Base-by-base conservation (phyloP, 2,113 vertebrate species). In the Podilymbus podiceps region DNA sequence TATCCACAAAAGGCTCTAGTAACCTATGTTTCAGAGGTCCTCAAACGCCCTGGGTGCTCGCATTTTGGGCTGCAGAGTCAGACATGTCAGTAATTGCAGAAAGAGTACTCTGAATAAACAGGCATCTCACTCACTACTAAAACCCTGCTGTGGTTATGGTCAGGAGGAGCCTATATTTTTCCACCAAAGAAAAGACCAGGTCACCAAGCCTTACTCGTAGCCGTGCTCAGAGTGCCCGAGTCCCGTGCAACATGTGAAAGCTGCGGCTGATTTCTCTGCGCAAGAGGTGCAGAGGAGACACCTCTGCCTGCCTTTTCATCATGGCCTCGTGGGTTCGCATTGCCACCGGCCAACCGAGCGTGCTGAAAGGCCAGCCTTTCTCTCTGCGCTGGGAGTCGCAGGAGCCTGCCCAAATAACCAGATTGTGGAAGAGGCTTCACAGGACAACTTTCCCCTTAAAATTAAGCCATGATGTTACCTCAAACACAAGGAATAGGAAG, bases 361-460 rank as follows among this genome's bases (percentile, higher is more conserved):
- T 68, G 33, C 27, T 53, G 53, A n/a, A 83, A 46, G 0, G 1
- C 5, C 64, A 69, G 21, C 18, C 27, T 67, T 66, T 33, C 24
- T 59, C 14, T 2, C 0, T 11, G 19, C 0, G 0, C 4, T 42
- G 28, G 16, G 30, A 22, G 19, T 28, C 59, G 47, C 38, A 69
- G 24, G 15, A 92, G 12, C 13, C 49, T 47, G 44, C 38, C 22
- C 30, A 68, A 79, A 50, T 30, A 38, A 63, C 20, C 33, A 55
- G 9, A 4, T 42, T 42, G 14, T 23, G 20, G n/a, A 87, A 59
- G 9, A 78, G 23, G 28, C 22, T 71, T 89, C 63, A 17, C 24
- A 73, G 22, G 12, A 59, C 15, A 55, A 10, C 50, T 40, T 67
- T 42, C 2, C 3, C 8, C 11, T 75, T 75, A 27, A 72, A 89